These are phyloP conservation scores for Phyllostomus hastatus DNA, from an alignment of 2,113 vertebrate genomes.

Conservation along the genomic window DNA sequence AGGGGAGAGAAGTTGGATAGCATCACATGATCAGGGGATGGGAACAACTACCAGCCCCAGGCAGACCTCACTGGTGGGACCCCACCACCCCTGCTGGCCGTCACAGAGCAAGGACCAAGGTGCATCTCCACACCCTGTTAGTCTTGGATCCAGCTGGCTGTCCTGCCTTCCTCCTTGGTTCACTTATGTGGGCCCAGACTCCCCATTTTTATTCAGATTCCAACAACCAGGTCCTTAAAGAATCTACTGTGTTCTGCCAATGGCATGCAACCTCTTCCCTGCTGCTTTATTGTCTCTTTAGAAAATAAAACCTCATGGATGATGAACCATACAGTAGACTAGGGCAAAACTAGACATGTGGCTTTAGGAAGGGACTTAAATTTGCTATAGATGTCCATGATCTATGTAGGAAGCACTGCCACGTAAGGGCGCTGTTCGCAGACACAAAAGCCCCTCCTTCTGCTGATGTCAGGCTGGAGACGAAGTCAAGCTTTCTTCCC, in stretches of 20 bases:
- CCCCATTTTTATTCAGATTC: neutral
- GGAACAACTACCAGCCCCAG: neutral
- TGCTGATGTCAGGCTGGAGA: neutral
- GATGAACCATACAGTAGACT: rapidly evolving
- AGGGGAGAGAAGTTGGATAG: rapidly evolving
- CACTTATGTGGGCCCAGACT: neutral
- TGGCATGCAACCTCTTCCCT: no score
- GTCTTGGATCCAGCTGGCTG: rapidly evolving
- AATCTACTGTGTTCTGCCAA: rapidly evolving
- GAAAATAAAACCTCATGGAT: neutral
- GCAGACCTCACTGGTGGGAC: no score
- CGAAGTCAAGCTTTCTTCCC: neutral
- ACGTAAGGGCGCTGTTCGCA: rapidly evolving
- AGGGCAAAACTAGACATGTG: neutral
- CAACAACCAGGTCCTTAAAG: neutral
- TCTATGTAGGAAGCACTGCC: neutral
- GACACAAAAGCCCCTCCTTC: neutral
- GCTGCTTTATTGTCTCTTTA: neutral
- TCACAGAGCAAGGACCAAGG: rapidly evolving
- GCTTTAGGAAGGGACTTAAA: neutral
- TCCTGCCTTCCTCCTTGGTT: neutral
- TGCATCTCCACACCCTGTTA: rapidly evolving
- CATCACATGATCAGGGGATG: neutral
- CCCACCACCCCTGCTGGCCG: neutral
- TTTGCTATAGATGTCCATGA: neutral